Evolutionary conservation across 2,888 invertebrate genomes (phyloP), one percentile per base, ranked within the genome.

Genomic region (Tyria jacobaeae): DNA sequence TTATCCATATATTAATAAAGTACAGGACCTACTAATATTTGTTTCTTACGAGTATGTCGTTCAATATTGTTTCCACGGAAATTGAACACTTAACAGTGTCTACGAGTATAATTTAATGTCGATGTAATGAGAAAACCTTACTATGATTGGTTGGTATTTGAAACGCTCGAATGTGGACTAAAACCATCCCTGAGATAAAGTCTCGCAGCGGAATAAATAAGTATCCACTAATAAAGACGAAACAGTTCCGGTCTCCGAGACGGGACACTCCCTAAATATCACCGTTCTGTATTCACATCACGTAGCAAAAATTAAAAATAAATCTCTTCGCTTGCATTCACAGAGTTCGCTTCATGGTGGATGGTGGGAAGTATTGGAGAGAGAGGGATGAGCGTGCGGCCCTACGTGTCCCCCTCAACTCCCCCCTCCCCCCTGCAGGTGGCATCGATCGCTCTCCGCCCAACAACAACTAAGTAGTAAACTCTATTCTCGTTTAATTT

Each of bases 261-360:
- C 71, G 31, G 49, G 44, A 49, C 47, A 35, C 49, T 51, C 44
- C 57, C 47, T 60, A 66, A 66, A 70, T 56, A 68, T 44, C 52
- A 44, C 60, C 60, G 59, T 68, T 63, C 47, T 64, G 48, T 34
- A 58, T 68, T 72, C 62, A 54, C 62, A 60, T 72, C 73, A 75
- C 76, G 72, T 75, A 68, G 60, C 73, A 76, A 78, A 76, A 81
- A 78, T 81, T 80, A 80, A 79, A 83, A 82, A 75, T 78, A 77
- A 73, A 76, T 78, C 70, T 75, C 61, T 69, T 68, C 55, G 64
- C 62, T 60, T 55, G 47, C 63, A 66, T 68, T 63, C 59, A 71
- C 57, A 44, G 54, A 66, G 60, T 65, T 70, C 55, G 59, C 51
- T 55, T 41, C 49, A 51, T 65, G 56, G 62, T 25, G 34, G 53